Evolutionary conservation across 2,797 vertebrate genomes (phyloP).

Genomic region (Manis pentadactyla): DNA sequence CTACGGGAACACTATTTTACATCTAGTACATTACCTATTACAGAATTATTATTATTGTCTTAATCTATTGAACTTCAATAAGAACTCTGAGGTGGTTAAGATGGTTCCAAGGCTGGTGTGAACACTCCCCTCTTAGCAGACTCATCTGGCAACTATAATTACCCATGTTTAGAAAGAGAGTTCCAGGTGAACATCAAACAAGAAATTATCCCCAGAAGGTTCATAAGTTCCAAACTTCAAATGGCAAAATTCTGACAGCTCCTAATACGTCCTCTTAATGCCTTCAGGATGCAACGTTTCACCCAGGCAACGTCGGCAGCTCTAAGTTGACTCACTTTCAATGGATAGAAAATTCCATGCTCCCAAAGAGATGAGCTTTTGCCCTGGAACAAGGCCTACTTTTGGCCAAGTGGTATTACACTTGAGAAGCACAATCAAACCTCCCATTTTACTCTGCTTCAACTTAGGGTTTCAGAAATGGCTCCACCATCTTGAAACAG

Average conservation of each 20-base stretch:
- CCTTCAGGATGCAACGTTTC: not conserved
- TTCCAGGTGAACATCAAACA: constrained; percentile 61
- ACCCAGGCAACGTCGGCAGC: not conserved
- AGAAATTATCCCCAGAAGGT: constrained; percentile 69
- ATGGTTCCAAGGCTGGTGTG: constrained; percentile 47
- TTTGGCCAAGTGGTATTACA: not conserved
- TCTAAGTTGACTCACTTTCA: not conserved
- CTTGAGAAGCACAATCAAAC: not conserved
- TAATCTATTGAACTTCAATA: constrained; percentile 68
- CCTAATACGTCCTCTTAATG: not conserved
- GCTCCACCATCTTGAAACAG: constrained; percentile 49
- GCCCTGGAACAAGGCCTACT: not conserved
- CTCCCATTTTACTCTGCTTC: not conserved
- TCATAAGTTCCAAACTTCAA: constrained; percentile 57
- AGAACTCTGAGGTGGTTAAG: constrained; percentile 70
- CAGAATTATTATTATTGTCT: constrained; percentile 72
- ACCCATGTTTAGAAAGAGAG: constrained; percentile 49
- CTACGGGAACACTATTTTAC: constrained; percentile 70
- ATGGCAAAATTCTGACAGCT: constrained; percentile 22
- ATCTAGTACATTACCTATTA: constrained; percentile 68
- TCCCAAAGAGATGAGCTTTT: not conserved
- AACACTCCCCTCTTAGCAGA: not conserved
- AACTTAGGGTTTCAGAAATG: constrained; percentile 26
- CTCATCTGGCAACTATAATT: constrained; percentile 59
- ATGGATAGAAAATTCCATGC: not conserved